Percentiles rank a stretch among this genome's conserved stretches.
These are phyloP conservation scores for Pyrrhosoma nymphula DNA, from an alignment of 2,888 invertebrate genomes.

Conservation along the genomic window DNA sequence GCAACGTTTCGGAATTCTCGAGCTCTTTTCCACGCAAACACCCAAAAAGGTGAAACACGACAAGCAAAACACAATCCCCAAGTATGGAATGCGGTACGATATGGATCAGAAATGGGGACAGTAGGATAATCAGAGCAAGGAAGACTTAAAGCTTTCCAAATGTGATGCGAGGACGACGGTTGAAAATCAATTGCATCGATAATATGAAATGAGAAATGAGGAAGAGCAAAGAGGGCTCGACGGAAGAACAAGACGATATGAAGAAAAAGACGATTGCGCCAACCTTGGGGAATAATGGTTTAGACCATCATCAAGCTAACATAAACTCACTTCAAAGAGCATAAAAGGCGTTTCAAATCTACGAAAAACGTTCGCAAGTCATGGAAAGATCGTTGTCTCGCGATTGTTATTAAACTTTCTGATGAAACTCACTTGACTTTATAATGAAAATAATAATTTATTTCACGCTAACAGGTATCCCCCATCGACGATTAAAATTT, in stretches of 20 bases:
- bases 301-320: too few species aligned
- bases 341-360: too few species aligned
- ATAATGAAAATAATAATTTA: too few species aligned
- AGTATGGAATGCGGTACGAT: neutral
- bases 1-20: neutral
- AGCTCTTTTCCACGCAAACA: neutral
- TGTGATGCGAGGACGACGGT: neutral
- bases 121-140: neutral
- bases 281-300: neutral
- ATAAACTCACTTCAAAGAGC: too few species aligned
- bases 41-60: neutral
- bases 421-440: too few species aligned
- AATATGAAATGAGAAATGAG: neutral
- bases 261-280: neutral
- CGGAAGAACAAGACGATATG: neutral
- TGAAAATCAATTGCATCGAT: neutral
- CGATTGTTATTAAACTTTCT: too few species aligned
- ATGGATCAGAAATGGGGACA: neutral
- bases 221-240: neutral
- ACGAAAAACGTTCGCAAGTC: too few species aligned
- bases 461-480: too few species aligned
- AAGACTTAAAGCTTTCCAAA: neutral
- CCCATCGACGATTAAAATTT: too few species aligned
- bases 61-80: neutral
- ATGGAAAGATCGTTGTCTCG: too few species aligned